Percentiles rank a stretch among this genome's conserved stretches.
These are phyloP conservation scores for Cygnus olor DNA, from an alignment of 2,797 vertebrate species.

Conservation along the genomic window DNA sequence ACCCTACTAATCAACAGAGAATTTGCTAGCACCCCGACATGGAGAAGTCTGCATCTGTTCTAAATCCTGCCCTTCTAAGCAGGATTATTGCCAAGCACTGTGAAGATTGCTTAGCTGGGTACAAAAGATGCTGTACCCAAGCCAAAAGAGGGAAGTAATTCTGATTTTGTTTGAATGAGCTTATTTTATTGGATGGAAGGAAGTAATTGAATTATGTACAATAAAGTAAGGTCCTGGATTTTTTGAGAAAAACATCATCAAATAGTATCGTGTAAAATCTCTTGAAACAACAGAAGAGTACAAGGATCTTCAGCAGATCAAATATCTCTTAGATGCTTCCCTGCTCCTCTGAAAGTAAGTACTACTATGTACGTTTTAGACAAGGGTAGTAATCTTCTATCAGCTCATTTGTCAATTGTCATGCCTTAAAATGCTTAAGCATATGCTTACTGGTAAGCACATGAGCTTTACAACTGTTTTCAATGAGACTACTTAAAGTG, in stretches of 20 bases:
- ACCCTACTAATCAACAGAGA: conserved; percentile 76
- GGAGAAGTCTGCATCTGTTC: conserved; percentile 74
- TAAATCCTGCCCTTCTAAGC: conserved; percentile 72
- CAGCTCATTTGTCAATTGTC: conserved; percentile 52
- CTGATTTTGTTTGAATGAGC: conserved; percentile 58
- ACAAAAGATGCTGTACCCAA: conserved; percentile 74
- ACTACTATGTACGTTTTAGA: conserved; percentile 6
- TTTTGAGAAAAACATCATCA: conserved; percentile 37
- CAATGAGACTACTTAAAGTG: not conserved
- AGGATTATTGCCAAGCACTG: conserved; percentile 69
- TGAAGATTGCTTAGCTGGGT: conserved; percentile 79
- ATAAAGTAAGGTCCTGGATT: conserved; percentile 49
- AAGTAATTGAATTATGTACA: conserved; percentile 60
- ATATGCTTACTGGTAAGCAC: conserved; percentile 40
- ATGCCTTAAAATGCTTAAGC: conserved; percentile 39
- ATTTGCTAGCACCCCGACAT: conserved; percentile 66
- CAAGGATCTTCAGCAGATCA: not conserved
- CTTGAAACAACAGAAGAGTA: not conserved
- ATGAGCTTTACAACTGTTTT: not conserved
- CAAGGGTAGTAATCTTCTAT: not conserved
- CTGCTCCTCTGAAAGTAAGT: not conserved
- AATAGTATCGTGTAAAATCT: not conserved
- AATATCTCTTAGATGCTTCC: not conserved
- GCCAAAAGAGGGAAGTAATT: conserved; percentile 61
- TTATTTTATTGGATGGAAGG: conserved; percentile 51